phyloP scores from a whole-genome alignment of 2,113 vertebrate species.

The Rissa tridactyla region DNA sequence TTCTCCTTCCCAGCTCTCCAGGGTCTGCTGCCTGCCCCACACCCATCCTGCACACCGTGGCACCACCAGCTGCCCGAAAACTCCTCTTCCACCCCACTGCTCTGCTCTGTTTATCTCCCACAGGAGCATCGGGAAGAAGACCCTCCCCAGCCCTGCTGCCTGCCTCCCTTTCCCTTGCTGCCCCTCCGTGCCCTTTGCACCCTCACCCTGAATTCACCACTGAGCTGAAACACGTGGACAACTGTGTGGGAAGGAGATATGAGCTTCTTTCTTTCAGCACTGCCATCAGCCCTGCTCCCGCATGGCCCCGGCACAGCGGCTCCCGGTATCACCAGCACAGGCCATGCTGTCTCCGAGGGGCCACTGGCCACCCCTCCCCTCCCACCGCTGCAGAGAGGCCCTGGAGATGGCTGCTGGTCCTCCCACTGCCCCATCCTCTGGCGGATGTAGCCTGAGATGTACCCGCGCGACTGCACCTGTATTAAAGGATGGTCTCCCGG shows the following conservation, averaged over 20 bases:
- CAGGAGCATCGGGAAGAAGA: conserved; percentile 13
- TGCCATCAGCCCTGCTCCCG: neutral
- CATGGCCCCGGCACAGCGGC: accelerated
- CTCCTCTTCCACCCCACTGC: neutral
- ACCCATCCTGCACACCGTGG: neutral
- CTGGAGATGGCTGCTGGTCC: neutral
- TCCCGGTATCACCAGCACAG: accelerated
- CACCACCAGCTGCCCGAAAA: neutral
- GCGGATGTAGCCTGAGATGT: neutral
- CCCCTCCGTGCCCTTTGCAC: neutral
- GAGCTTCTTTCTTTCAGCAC: neutral
- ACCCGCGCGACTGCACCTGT: accelerated
- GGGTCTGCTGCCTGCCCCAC: neutral
- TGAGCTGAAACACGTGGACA: neutral
- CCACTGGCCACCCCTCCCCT: neutral
- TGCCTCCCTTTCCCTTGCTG: neutral
- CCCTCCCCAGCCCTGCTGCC: neutral
- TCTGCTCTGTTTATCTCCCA: neutral
- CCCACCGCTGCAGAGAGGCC: neutral
- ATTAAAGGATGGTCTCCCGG: conserved; percentile 42
- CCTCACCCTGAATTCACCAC: neutral
- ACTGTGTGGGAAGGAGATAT: neutral
- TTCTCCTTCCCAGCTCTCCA: accelerated
- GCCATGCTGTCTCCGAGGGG: neutral
- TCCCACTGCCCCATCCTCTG: accelerated